A percentile compares a stretch with the other conserved stretches of the same genome.
These are phyloP conservation scores for Sarcophaga carnaria DNA, from an alignment of 2,888 invertebrate species.

Conservation along the genomic window DNA sequence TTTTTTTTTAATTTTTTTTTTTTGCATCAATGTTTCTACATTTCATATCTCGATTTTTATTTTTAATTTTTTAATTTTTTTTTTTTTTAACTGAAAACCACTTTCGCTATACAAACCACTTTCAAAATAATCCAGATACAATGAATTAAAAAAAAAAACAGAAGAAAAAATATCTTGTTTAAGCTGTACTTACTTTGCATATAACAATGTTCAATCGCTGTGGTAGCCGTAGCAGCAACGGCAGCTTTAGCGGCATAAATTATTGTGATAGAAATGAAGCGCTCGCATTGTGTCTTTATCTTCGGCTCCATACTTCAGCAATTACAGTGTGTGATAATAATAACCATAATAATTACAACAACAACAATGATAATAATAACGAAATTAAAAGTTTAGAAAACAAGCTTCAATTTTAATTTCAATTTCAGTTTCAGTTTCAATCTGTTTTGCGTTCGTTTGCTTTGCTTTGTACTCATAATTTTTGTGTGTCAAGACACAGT, in stretches of 20 bases:
- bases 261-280: constrained; percentile 49
- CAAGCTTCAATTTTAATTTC: constrained; percentile 40
- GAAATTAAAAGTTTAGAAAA: constrained; percentile 54
- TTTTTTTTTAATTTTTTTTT: constrained; percentile 19
- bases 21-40: neutral
- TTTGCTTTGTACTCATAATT: neutral
- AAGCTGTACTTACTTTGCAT: constrained; percentile 58
- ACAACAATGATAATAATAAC: constrained; percentile 20
- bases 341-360: constrained; percentile 6
- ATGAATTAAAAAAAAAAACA: constrained; percentile 6
- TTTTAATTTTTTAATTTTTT: constrained; percentile 39
- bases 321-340: constrained; percentile 18
- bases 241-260: constrained; percentile 52
- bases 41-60: constrained; percentile 28
- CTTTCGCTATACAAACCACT: constrained; percentile 66
- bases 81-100: constrained; percentile 63
- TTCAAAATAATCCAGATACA: constrained; percentile 67
- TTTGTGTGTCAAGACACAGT: neutral
- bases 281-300: constrained; percentile 17
- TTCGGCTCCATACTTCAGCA: neutral
- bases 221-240: neutral
- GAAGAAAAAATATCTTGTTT: constrained; percentile 52
- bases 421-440: neutral
- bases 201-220: constrained; percentile 33
- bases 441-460: neutral